Percentiles rank a stretch among this genome's conserved stretches.
phyloP scores from a whole-genome alignment of 2,888 invertebrate species.

The Caenorhabditis sp. region DNA sequence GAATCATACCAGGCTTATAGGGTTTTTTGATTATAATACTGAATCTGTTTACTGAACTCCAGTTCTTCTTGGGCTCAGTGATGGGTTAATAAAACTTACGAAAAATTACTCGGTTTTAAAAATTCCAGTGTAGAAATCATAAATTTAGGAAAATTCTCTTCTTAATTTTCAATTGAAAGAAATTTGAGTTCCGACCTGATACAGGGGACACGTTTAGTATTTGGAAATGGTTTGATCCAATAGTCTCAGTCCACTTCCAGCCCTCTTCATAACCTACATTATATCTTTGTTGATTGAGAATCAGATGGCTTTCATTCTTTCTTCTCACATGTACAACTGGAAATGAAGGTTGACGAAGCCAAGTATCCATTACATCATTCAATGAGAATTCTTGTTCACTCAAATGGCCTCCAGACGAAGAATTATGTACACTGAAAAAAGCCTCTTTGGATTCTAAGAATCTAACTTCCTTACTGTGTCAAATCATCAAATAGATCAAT shows the following conservation, averaged over 20 bases:
- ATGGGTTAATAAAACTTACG: no score
- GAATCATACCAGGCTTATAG: no score
- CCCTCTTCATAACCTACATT: slow-evolving; percentile 5
- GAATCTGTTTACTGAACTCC: no score
- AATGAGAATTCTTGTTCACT: slow-evolving; percentile 50
- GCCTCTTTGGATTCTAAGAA: background rate
- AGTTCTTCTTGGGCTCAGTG: no score
- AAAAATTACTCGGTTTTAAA: no score
- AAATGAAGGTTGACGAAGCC: slow-evolving; percentile 58
- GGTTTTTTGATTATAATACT: no score
- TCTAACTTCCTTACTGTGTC: slow-evolving; percentile 51
- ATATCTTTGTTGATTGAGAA: slow-evolving; percentile 30
- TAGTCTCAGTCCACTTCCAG: no score
- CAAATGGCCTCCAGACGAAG: slow-evolving; percentile 48
- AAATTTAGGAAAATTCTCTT: no score
- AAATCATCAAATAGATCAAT: slow-evolving; percentile 57
- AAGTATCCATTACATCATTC: slow-evolving; percentile 55
- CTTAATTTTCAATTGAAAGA: no score
- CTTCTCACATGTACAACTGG: slow-evolving; percentile 51
- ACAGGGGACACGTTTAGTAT: background rate
- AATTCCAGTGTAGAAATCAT: no score
- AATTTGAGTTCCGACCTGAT: background rate
- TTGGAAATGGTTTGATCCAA: no score
- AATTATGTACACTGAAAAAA: slow-evolving; percentile 50
- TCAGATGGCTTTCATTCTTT: slow-evolving; percentile 32